Conservation (phyloP, 2,797 vertebrate species). For the Amazona ochrocephala region DNA sequence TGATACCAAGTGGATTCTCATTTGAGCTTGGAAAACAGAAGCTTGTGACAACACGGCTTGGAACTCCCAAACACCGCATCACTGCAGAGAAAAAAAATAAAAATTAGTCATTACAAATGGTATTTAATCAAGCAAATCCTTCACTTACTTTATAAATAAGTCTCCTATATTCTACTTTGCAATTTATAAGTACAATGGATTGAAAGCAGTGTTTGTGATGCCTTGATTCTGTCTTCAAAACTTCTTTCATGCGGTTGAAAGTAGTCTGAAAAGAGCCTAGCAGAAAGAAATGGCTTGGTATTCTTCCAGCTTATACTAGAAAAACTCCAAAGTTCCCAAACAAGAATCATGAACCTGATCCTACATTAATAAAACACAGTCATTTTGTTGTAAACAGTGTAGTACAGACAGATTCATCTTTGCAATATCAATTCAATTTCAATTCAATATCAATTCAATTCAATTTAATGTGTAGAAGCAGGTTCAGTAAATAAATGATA, state of each 20-base stretch:
- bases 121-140: background rate
- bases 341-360: background rate
- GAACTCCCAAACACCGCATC: slow-evolving; percentile 85
- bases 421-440: background rate
- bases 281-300: background rate
- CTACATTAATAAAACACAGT: background rate
- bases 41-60: slow-evolving; percentile 85
- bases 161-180: background rate
- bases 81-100: slow-evolving; percentile 67
- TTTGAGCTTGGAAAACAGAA: slow-evolving; percentile 82
- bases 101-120: background rate
- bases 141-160: background rate
- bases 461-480: background rate
- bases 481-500: background rate
- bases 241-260: background rate
- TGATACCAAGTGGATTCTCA: slow-evolving; percentile 82
- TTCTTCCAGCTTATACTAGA: background rate
- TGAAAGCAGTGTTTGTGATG: background rate
- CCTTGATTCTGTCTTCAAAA: background rate
- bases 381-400: background rate
- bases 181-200: background rate
- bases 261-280: background rate
- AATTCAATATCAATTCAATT: background rate
- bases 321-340: background rate
- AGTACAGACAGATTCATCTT: background rate